phyloP scores from a whole-genome alignment of 2,888 invertebrate species.

The Sipha maydis region DNA sequence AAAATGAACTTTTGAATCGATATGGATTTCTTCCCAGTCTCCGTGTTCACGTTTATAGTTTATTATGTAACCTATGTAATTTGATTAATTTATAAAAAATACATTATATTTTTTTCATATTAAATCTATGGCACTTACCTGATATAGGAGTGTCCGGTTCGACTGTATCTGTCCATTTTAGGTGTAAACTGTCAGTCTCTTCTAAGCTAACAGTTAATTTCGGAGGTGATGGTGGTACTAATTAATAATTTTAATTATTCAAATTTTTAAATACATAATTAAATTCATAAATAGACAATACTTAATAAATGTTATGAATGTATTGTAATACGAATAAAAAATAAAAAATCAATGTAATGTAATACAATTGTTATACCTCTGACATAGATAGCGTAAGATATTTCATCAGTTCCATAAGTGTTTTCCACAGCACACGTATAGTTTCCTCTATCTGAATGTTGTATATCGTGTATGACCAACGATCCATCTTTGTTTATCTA shows the following conservation, averaged over 20 bases:
- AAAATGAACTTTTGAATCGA: slow-evolving; percentile 82
- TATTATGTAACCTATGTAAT: slow-evolving; percentile 79
- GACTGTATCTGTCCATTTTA: slow-evolving; percentile 84
- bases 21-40: slow-evolving; percentile 91
- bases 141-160: slow-evolving; percentile 84
- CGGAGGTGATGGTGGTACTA: slow-evolving; percentile 87
- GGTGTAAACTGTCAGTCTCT: slow-evolving; percentile 83
- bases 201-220: slow-evolving; percentile 82
- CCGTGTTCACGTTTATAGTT: slow-evolving; percentile 91
- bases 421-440: slow-evolving; percentile 91
- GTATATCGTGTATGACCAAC: slow-evolving; percentile 79
- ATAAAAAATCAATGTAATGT: neutral
- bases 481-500: slow-evolving; percentile 72
- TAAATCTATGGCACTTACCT: slow-evolving; percentile 67
- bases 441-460: slow-evolving; percentile 86
- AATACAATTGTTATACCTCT: slow-evolving; percentile 67
- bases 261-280: neutral
- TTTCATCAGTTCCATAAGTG: slow-evolving; percentile 83
- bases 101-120: neutral
- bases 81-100: neutral
- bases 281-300: neutral
- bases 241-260: slow-evolving; percentile 41
- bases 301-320: no score
- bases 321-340: neutral
- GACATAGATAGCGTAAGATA: slow-evolving; percentile 78